Conservation (phyloP, 2,113 vertebrate genomes). For the Rhynchomys soricoides region DNA sequence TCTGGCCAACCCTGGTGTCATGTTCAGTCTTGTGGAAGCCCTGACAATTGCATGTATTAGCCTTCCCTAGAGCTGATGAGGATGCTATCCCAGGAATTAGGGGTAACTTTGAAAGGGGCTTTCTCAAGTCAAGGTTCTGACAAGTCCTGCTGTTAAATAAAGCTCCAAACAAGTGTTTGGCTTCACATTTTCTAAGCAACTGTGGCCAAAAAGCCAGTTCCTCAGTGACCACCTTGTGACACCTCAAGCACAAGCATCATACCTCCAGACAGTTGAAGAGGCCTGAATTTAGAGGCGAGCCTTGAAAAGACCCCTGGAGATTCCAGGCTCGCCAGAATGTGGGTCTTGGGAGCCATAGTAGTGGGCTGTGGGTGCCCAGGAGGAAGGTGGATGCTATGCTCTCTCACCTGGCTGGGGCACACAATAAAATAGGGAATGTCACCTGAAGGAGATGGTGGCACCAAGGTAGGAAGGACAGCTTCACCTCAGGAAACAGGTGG, state of each 20-base stretch:
- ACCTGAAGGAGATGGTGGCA: not conserved
- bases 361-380: not conserved
- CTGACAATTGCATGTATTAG: not conserved
- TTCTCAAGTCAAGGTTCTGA: not conserved
- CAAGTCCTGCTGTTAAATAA: not conserved
- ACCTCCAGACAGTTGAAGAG: not conserved
- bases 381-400: not conserved
- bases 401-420: not conserved
- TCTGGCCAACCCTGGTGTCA: not conserved
- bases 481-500: not conserved
- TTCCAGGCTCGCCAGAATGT: not conserved
- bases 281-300: no score
- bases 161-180: not conserved
- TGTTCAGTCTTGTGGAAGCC: not conserved
- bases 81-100: not conserved
- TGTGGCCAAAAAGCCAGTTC: not conserved
- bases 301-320: not conserved
- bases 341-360: not conserved
- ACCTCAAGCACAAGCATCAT: accelerated
- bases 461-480: not conserved
- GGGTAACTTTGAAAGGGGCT: not conserved
- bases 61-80: not conserved
- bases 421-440: not conserved
- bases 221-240: not conserved
- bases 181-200: not conserved